Percentiles rank a stretch among this genome's conserved stretches.
Evolutionary conservation across 1,140 invertebrate genomes (phyloP).

Genomic region (Brachionus sp.): DNA sequence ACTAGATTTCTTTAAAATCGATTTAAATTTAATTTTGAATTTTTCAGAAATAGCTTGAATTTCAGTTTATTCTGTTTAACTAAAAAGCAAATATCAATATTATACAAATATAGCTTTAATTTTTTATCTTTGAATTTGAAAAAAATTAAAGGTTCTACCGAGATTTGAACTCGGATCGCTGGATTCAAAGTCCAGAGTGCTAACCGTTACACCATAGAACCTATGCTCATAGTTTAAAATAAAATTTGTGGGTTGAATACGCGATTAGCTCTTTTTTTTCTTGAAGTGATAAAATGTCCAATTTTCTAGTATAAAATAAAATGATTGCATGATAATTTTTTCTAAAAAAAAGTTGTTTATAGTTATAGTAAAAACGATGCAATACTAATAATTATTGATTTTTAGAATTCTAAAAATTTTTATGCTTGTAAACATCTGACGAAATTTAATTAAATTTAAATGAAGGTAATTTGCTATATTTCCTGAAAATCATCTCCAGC

Average conservation of each 20-base stretch:
- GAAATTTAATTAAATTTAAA: neutral
- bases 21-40: neutral
- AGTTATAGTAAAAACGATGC: neutral
- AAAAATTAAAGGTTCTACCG: neutral
- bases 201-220: conserved; percentile 24
- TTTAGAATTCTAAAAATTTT: neutral
- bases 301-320: too few relatives aligned
- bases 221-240: too few relatives aligned
- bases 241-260: too few relatives aligned
- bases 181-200: conserved; percentile 23
- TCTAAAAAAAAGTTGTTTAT: neutral
- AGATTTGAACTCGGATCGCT: conserved; percentile 20
- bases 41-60: neutral
- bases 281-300: too few relatives aligned
- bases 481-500: neutral
- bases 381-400: neutral
- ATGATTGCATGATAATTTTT: too few relatives aligned
- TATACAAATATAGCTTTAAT: too few relatives aligned
- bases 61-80: neutral
- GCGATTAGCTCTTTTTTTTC: neutral
- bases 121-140: neutral
- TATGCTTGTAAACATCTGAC: neutral
- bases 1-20: neutral
- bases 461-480: neutral
- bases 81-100: neutral